Evolutionary conservation across 2,797 vertebrate genomes (phyloP), one percentile per base, ranked within the genome.

Genomic region (Semotilus atromaculatus): DNA sequence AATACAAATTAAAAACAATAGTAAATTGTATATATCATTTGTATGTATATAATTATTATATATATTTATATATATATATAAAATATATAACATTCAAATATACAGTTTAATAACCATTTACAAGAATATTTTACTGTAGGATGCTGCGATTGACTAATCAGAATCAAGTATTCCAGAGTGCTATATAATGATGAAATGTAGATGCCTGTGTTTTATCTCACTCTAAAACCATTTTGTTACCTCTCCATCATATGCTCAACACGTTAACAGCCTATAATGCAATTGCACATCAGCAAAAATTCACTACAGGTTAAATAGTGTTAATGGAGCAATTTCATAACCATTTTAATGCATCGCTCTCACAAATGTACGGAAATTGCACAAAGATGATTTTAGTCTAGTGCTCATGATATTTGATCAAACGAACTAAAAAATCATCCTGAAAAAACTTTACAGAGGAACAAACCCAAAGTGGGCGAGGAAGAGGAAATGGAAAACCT

Each of bases 401-500:
- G 73, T 76, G 34, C 34, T 53, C 13, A 16, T 76, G 51, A 58
- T 38, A 58, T 38, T 26, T 26, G 21, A n/a, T 58, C n/a, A 58
- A 53, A 55, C 21, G 16, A 29, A 29, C 3, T 29, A 36, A 55
- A 55, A 74, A 36, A 16, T 16, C 5, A 38, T 75, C 31, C 19
- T 11, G 43, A 73, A 73, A 73, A 11, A 71, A 64, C 0, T 31
- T 31, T 48, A 31, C 2, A 10, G 26, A 21, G 43, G 40, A 48
- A 75, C 3, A n/a, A 55, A 29, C 1, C 1, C 31, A n/a, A n/a
- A n/a, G n/a, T n/a, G n/a, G n/a, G n/a, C n/a, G 1, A 26, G 23
- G 14, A 77, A 77, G 53, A 77, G 23, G 55, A 77, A 60, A 77
- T 40, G 36, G 53, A 40, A 29, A 60, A 77, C 74, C 23, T 60